Evolutionary conservation across 2,888 invertebrate species (phyloP).

Genomic region (Eupithecia pulchellata): DNA sequence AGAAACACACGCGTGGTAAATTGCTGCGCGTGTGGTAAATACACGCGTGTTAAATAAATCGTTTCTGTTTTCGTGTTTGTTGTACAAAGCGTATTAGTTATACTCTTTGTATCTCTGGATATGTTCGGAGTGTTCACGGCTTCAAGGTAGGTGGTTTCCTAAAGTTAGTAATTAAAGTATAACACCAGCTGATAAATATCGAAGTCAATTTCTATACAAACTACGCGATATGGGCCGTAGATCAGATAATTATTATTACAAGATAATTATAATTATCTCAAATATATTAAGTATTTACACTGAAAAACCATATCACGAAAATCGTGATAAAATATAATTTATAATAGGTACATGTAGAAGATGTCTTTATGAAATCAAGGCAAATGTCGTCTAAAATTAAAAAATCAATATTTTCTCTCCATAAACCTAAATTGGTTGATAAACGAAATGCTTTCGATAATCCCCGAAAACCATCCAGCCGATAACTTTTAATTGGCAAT

Average conservation of each 20-base stretch:
- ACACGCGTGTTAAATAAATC: conserved; percentile 4
- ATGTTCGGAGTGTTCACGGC: neutral
- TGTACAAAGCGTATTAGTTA: neutral
- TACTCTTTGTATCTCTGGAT: neutral
- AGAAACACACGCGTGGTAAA: conserved; percentile 17
- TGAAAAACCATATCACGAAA: neutral
- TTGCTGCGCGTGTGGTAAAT: no score
- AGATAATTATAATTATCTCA: no score
- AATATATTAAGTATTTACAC: no score
- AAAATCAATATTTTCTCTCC: neutral
- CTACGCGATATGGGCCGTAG: no score
- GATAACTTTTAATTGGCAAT: conserved; percentile 13
- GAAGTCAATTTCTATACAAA: no score
- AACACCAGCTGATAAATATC: no score
- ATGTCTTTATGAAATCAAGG: neutral
- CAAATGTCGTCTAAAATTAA: neutral
- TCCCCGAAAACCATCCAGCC: neutral
- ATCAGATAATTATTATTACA: no score
- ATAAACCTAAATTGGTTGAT: neutral
- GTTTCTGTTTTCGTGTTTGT: conserved; percentile 5
- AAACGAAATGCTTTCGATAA: conserved; percentile 5
- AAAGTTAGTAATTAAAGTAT: no score
- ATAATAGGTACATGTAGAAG: no score
- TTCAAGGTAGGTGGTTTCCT: no score
- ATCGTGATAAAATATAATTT: no score